Conservation (phyloP, 2,888 invertebrate species). For the Biston betularia region DNA sequence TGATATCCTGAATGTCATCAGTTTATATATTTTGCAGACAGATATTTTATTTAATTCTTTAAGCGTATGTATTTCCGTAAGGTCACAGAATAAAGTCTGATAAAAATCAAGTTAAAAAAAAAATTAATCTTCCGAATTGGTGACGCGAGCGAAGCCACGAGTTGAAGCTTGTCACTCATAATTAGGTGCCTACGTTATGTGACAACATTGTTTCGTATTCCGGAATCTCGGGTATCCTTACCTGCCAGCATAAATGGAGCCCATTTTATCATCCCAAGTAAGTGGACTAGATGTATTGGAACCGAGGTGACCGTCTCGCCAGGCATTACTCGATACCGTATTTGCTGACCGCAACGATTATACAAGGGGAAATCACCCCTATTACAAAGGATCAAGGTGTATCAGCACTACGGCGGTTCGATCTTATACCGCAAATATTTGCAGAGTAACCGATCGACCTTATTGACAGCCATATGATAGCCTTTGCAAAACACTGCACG, state of each 20-base stretch:
- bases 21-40: no score
- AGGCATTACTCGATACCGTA: constrained; percentile 60
- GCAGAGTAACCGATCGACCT: constrained; percentile 72
- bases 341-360: constrained; percentile 69
- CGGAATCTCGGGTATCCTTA: constrained; percentile 17
- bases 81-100: no score
- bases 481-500: constrained; percentile 65
- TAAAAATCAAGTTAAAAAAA: no score
- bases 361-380: constrained; percentile 44
- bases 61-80: no score
- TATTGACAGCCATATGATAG: constrained; percentile 72
- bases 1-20: no score
- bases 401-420: constrained; percentile 42
- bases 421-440: constrained; percentile 75
- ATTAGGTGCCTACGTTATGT: constrained; percentile 5
- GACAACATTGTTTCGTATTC: constrained; percentile 14
- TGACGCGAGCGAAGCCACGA: no score
- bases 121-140: no score
- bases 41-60: no score
- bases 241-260: constrained; percentile 27
- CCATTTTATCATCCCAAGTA: constrained; percentile 41
- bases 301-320: constrained; percentile 43
- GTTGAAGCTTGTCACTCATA: no score
- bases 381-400: constrained; percentile 35
- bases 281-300: constrained; percentile 44